Evolutionary conservation across 1,140 invertebrate species (phyloP).

Genomic region (Drosophila dunni): DNA sequence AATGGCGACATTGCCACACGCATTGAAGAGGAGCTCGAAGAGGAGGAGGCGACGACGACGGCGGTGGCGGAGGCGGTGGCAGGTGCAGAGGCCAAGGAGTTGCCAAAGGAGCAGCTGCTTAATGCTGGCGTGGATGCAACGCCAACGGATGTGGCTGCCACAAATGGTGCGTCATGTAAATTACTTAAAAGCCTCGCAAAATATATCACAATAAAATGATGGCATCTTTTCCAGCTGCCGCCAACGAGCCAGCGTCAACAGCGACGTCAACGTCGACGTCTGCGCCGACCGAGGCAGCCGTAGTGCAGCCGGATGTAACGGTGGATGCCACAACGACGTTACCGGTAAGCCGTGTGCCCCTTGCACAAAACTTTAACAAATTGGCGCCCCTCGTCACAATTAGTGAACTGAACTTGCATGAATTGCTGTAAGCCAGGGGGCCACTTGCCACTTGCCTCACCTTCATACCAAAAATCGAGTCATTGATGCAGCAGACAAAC

Average conservation of each 20-base stretch:
- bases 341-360: slow-evolving; percentile 72
- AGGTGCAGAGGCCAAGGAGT: slow-evolving; percentile 17
- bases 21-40: slow-evolving; percentile 72
- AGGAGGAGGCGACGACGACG: slow-evolving; percentile 49
- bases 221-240: slow-evolving; percentile 29
- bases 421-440: slow-evolving; percentile 48
- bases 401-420: slow-evolving; percentile 74
- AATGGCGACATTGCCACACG: slow-evolving; percentile 72
- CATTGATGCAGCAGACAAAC: slow-evolving; percentile 24
- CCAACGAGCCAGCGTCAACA: slow-evolving; percentile 14
- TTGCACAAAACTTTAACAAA: slow-evolving; percentile 53
- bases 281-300: background rate
- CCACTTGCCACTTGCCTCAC: slow-evolving; percentile 23
- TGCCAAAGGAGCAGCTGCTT: slow-evolving; percentile 32
- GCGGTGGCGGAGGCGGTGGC: slow-evolving; percentile 9
- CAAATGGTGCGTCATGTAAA: slow-evolving; percentile 63
- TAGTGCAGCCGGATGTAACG: slow-evolving; percentile 20
- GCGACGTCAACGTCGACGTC: slow-evolving; percentile 7
- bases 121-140: slow-evolving; percentile 20
- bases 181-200: slow-evolving; percentile 43
- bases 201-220: slow-evolving; percentile 38
- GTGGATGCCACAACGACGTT: slow-evolving; percentile 36
- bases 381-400: slow-evolving; percentile 79
- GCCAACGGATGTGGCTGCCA: slow-evolving; percentile 39
- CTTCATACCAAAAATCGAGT: slow-evolving; percentile 17